Evolutionary conservation across 1,140 invertebrate species (phyloP).

Genomic region (Drosophila watanabei): DNA sequence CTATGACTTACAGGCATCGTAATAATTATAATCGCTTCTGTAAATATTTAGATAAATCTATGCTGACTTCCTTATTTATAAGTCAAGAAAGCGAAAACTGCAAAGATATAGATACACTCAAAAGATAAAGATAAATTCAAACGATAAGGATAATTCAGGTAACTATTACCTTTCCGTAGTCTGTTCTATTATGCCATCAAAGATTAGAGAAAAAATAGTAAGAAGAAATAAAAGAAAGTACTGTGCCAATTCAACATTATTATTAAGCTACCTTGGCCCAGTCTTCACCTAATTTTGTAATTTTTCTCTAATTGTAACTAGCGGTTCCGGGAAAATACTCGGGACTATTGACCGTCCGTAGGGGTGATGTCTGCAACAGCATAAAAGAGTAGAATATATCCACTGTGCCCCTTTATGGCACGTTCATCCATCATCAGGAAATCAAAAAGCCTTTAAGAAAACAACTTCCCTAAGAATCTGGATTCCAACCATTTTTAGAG

Average conservation of each 20-base stretch:
- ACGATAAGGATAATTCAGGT: no score
- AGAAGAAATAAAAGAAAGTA: not conserved
- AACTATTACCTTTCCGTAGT: not conserved
- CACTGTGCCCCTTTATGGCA: not conserved
- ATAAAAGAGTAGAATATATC: not conserved
- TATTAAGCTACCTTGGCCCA: constrained; percentile 3
- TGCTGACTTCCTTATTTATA: no score
- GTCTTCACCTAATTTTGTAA: not conserved
- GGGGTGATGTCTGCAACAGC: not conserved
- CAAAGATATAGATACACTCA: no score
- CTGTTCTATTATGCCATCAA: not conserved
- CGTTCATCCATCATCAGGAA: not conserved
- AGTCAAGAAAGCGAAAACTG: not conserved
- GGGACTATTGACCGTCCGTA: not conserved
- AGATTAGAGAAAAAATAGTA: not conserved
- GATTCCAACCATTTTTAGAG: not conserved
- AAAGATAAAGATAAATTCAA: no score
- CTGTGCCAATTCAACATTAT: not conserved
- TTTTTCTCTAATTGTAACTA: not conserved
- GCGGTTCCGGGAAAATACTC: no score
- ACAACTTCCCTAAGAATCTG: not conserved
- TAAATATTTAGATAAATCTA: not conserved
- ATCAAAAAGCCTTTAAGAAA: not conserved
- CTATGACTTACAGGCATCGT: not conserved
- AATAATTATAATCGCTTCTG: not conserved